Evolutionary conservation across 2,888 invertebrate species (phyloP), one percentile per base, ranked within the genome.

Genomic region (Calliphora vomitoria): DNA sequence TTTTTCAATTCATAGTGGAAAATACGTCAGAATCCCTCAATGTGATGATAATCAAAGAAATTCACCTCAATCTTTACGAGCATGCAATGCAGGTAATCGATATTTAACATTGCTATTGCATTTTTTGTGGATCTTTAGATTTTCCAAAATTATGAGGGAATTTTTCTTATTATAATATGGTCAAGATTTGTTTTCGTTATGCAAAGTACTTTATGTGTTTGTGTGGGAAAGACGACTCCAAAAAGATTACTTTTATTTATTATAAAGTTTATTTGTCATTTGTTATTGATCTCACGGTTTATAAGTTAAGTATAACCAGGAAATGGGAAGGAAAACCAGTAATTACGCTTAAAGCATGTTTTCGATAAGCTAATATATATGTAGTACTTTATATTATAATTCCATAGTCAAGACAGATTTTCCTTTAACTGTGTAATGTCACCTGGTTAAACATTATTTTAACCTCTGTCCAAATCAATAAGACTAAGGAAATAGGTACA

Each of bases 1-100:
- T 89, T 87, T 86, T 81, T 35, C 87, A 75, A 74, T 71, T 88
- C 88, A 85, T 69, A 64, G 50, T 86, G 84, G 88, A 88, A 89
- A 87, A 88, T 87, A 89, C 90, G 87, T 68, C 78, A 80, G 62
- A 89, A 86, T 88, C 80, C 76, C 84, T 88, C 69, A 88, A 83
- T 89, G 83, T 76, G 75, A 80, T 82, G 55, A 18, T 55, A 83
- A 87, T 81, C 53, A 72, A 83, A 58, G 72, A 81, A 81, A 81
- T 66, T 82, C 55, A 82, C n/a, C 78, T 76, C 68, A 55, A 71
- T 55, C 44, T 68, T 53, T 68, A 10, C 13, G 41, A 15, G 38
- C 74, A 55, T 0, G 38, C 47, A 76, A 64, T 68, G 20, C 83
- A 83, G 84, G 76, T 81, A 83, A 55, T 11, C 18, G 11, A 53